phyloP scores from a whole-genome alignment of 92 coral and sea anemone species.

The Paragorgia papillata region DNA sequence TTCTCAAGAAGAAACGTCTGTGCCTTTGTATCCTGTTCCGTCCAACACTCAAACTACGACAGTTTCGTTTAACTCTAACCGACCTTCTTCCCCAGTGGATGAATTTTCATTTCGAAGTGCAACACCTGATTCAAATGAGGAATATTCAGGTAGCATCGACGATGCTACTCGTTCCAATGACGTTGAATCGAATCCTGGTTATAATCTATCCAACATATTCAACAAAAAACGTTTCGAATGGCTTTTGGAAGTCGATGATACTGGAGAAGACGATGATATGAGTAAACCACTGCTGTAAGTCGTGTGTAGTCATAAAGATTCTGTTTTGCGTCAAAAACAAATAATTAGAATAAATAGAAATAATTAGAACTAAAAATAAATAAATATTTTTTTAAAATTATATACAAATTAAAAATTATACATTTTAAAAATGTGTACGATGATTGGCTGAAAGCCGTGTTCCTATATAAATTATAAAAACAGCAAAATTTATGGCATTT shows the following conservation, averaged over 20 bases:
- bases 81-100: constrained; percentile 52
- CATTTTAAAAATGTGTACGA: too few species aligned
- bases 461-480: too few species aligned
- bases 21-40: constrained; percentile 87
- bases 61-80: constrained; percentile 64
- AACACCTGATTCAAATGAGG: constrained; percentile 59
- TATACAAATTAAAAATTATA: too few species aligned
- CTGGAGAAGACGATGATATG: constrained; percentile 87
- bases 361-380: too few species aligned
- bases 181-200: constrained; percentile 61
- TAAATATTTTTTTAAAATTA: too few species aligned
- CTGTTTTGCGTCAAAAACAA: neutral
- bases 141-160: constrained; percentile 88
- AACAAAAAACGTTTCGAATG: constrained; percentile 88
- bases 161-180: constrained; percentile 41
- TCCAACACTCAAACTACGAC: constrained; percentile 57
- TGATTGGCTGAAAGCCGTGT: too few species aligned
- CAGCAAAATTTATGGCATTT: too few species aligned
- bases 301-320: neutral
- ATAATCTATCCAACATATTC: constrained; percentile 85
- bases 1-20: constrained; percentile 82
- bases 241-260: constrained; percentile 95
- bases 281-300: constrained; percentile 90
- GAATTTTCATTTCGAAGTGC: constrained; percentile 89
- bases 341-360: too few species aligned